Evolutionary conservation across 2,113 vertebrate genomes (phyloP).

Genomic region (Synchiropus splendidus): DNA sequence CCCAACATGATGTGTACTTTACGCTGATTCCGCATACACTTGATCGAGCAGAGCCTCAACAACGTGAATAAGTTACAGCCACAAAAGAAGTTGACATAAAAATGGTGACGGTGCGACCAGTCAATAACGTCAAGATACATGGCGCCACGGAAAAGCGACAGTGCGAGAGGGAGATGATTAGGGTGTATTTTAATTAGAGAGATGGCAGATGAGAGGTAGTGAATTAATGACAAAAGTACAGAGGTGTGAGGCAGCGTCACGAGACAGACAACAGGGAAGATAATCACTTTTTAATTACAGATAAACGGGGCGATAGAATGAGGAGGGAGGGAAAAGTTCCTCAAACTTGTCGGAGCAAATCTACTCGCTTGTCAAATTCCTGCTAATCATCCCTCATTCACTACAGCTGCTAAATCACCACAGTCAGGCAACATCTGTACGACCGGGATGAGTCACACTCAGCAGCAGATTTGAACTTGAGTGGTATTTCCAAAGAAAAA

Average conservation of each 20-base stretch:
- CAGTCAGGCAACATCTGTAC: conserved; percentile 23
- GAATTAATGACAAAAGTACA: conserved; percentile 44
- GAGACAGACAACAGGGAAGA: conserved; percentile 39
- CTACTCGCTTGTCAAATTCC: conserved; percentile 20
- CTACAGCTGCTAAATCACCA: conserved; percentile 24
- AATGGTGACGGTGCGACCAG: too few relatives aligned
- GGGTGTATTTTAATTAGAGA: conserved; percentile 50
- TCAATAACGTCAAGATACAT: too few relatives aligned
- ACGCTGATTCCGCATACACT: too few relatives aligned
- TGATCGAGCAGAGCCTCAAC: too few relatives aligned
- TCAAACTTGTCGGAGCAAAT: conserved; percentile 35
- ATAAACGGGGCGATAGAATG: conserved; percentile 32
- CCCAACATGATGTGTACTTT: too few relatives aligned
- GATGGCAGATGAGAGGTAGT: conserved; percentile 39
- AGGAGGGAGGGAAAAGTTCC: conserved; percentile 10
- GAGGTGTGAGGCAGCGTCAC: conserved; percentile 29
- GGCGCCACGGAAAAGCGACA: conserved; percentile 26
- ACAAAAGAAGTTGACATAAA: too few relatives aligned
- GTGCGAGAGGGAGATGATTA: conserved; percentile 39
- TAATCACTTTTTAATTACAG: conserved; percentile 50
- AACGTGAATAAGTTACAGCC: too few relatives aligned
- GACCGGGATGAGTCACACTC: conserved; percentile 30
- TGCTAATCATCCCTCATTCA: conserved; percentile 22
- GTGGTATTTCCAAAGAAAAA: conserved; percentile 11
- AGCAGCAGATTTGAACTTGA: conserved; percentile 9